Conservation (phyloP, 1,140 invertebrate species). For the Trypoxylus dichotomus region DNA sequence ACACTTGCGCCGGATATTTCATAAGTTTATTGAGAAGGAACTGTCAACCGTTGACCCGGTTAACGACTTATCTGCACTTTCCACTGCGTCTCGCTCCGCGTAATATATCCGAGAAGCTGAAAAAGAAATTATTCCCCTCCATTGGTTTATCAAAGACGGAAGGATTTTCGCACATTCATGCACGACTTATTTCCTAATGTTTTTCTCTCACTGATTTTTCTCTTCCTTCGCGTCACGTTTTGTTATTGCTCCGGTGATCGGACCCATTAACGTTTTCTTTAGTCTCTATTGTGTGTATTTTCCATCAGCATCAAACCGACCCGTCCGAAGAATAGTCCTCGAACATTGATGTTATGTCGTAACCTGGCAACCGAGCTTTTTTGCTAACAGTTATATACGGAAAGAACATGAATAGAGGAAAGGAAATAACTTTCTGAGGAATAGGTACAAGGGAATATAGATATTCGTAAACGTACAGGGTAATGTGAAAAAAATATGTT, state of each 20-base stretch:
- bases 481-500: too few relatives aligned
- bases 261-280: background rate
- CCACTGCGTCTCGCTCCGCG: conserved; percentile 34
- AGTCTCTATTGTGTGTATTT: background rate
- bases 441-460: too few relatives aligned
- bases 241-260: background rate
- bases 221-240: background rate
- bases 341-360: too few relatives aligned
- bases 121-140: conserved; percentile 40
- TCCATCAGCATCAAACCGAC: background rate
- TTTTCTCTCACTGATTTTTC: conserved; percentile 5
- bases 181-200: conserved; percentile 38
- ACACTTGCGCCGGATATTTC: conserved; percentile 9
- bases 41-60: conserved; percentile 35
- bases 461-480: too few relatives aligned
- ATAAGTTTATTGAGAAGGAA: conserved; percentile 17
- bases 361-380: too few relatives aligned
- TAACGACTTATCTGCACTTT: conserved; percentile 37
- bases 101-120: conserved; percentile 34
- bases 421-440: too few relatives aligned
- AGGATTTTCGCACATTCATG: conserved; percentile 40
- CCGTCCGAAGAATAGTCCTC: too few relatives aligned
- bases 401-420: too few relatives aligned
- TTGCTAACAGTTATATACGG: too few relatives aligned
- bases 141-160: conserved; percentile 38